Evolutionary conservation across 1,140 invertebrate genomes (phyloP).

Genomic region (Drosophila nigromelanica): DNA sequence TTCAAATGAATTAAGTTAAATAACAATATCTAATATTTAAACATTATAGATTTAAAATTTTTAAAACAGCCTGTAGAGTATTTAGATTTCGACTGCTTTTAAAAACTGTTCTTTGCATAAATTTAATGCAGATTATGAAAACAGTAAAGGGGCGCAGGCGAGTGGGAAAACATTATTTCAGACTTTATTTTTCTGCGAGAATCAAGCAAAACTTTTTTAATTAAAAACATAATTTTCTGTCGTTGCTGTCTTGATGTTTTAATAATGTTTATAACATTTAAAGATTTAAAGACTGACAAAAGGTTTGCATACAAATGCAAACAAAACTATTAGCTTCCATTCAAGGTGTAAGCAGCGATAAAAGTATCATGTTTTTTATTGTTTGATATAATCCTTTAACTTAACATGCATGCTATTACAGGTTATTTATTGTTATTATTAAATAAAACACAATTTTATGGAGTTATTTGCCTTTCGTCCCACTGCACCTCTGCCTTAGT

Average conservation of each 20-base stretch:
- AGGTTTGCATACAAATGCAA: background rate
- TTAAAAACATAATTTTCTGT: conserved; percentile 1
- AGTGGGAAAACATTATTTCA: conserved; percentile 2
- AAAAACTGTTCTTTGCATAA: background rate
- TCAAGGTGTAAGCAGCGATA: background rate
- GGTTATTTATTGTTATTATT: background rate
- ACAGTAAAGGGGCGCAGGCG: background rate
- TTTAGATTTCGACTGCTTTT: background rate
- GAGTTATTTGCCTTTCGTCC: background rate
- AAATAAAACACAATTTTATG: conserved; percentile 4
- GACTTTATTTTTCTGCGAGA: background rate
- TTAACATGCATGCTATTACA: background rate
- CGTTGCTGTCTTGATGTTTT: background rate
- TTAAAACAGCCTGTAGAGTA: background rate
- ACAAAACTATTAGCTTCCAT: background rate
- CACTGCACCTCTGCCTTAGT: background rate
- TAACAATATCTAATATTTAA: too few species aligned
- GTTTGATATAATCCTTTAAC: background rate
- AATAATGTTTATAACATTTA: background rate
- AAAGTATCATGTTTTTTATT: background rate
- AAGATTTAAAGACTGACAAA: background rate
- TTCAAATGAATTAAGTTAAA: too few species aligned
- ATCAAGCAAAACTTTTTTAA: conserved; percentile 13
- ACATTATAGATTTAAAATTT: too few species aligned
- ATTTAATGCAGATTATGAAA: conserved; percentile 1